Conservation (phyloP, 1,140 invertebrate genomes). For the Manduca sexta region DNA sequence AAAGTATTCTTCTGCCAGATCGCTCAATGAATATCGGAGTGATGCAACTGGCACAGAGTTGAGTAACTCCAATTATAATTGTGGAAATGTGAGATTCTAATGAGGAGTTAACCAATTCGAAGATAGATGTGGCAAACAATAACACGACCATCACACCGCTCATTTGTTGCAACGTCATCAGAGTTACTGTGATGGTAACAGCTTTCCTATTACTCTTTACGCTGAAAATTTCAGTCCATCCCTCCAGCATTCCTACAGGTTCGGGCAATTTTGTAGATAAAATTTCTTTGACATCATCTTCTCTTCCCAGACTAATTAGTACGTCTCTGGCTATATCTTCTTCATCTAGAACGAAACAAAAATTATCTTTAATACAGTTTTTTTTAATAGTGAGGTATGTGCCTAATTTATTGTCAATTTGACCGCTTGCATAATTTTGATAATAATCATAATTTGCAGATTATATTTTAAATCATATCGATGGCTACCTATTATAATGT, state of each 20-base stretch:
- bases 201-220: conserved; percentile 36
- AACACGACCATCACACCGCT: conserved; percentile 34
- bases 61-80: conserved; percentile 35
- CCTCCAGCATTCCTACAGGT: no score
- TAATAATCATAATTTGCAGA: no score
- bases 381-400: no score
- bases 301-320: conserved; percentile 26
- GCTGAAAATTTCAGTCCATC: conserved; percentile 31
- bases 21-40: conserved; percentile 35
- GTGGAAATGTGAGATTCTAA: conserved; percentile 34
- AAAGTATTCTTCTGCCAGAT: conserved; percentile 31
- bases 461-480: no score
- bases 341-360: conserved; percentile 30
- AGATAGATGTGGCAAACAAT: conserved; percentile 39
- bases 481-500: no score
- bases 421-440: no score
- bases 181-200: conserved; percentile 30
- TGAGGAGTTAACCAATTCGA: conserved; percentile 34
- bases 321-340: conserved; percentile 32
- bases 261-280: conserved; percentile 7
- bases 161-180: conserved; percentile 33
- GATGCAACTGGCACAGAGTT: conserved; percentile 27
- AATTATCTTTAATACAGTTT: no score
- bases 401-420: no score
- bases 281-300: conserved; percentile 32